Evolutionary conservation across 2,113 vertebrate genomes (phyloP).

Genomic region (Clarias macrocephalus): DNA sequence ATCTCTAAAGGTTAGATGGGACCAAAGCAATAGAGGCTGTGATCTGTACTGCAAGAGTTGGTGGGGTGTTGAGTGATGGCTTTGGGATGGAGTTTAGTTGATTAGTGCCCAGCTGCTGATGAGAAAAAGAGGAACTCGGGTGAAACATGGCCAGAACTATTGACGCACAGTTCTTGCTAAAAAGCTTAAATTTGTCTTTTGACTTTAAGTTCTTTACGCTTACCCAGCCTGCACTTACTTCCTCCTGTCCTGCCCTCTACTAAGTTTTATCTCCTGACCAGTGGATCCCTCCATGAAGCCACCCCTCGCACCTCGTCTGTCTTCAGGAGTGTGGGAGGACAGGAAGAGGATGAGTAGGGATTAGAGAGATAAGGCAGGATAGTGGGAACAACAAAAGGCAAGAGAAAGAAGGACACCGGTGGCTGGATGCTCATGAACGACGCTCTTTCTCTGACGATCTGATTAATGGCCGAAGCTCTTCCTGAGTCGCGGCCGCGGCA

Average conservation of each 20-base stretch:
- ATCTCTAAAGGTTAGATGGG: slow-evolving; percentile 1
- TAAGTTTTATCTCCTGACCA: slow-evolving; percentile 1
- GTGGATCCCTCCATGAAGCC: not conserved
- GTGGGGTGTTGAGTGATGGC: slow-evolving; percentile 70
- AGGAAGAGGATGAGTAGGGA: slow-evolving; percentile 68
- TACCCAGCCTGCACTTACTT: not conserved
- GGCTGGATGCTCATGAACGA: slow-evolving; percentile 28
- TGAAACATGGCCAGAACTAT: not conserved
- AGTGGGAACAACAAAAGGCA: slow-evolving; percentile 20
- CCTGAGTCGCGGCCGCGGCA: slow-evolving; percentile 45
- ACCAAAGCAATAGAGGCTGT: slow-evolving; percentile 46
- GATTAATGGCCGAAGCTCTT: slow-evolving; percentile 39
- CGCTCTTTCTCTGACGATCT: slow-evolving; percentile 31
- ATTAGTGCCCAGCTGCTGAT: slow-evolving; percentile 75
- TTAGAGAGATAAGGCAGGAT: slow-evolving; percentile 63
- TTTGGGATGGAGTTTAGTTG: slow-evolving; percentile 65
- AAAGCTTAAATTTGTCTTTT: not conserved
- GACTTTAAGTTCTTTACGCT: not conserved
- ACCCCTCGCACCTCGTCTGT: slow-evolving; percentile 29
- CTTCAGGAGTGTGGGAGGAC: slow-evolving; percentile 46
- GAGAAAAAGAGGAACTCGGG: not conserved
- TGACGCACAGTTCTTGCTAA: not conserved
- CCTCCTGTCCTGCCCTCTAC: not conserved
- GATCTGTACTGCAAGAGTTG: slow-evolving; percentile 71
- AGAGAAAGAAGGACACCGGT: slow-evolving; percentile 49